phyloP scores from a whole-genome alignment of 1,140 invertebrate genomes.

The Cydia splendana region DNA sequence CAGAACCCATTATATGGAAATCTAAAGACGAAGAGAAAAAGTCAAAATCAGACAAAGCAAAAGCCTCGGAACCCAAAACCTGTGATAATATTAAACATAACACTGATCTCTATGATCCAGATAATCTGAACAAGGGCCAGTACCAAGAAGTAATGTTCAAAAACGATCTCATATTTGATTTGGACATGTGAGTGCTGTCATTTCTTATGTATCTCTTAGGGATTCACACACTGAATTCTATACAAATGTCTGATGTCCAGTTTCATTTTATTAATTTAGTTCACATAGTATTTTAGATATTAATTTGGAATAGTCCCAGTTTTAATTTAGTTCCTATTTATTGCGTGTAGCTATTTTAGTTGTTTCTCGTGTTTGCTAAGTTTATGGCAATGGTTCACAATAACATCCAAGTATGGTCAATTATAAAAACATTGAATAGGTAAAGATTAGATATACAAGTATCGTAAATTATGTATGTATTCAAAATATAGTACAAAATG shows the following conservation, averaged over 20 bases:
- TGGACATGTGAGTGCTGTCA: conserved; percentile 74
- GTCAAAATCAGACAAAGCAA: conserved; percentile 39
- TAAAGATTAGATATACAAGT: not conserved
- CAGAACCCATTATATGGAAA: conserved; percentile 52
- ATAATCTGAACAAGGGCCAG: conserved; percentile 74
- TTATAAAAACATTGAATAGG: conserved; percentile 10
- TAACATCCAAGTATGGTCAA: conserved; percentile 28
- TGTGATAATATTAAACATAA: conserved; percentile 71
- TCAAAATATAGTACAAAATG: conserved; percentile 20
- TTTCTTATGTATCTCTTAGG: conserved; percentile 34
- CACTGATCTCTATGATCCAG: conserved; percentile 67
- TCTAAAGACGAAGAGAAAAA: conserved; percentile 38
- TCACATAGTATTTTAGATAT: conserved; percentile 48
- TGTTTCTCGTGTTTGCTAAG: conserved; percentile 44
- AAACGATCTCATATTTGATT: conserved; percentile 80
- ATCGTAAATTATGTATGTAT: conserved; percentile 5
- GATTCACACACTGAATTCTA: not conserved
- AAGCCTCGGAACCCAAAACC: conserved; percentile 43
- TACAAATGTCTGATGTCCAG: conserved; percentile 33
- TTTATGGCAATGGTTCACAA: conserved; percentile 60
- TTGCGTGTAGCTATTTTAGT: conserved; percentile 45
- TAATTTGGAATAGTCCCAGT: conserved; percentile 43
- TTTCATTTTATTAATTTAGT: conserved; percentile 39
- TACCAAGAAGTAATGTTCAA: conserved; percentile 77
- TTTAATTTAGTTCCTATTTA: conserved; percentile 45